Evolutionary conservation across 2,888 invertebrate species (phyloP).

Genomic region (Eristalis arbustorum): DNA sequence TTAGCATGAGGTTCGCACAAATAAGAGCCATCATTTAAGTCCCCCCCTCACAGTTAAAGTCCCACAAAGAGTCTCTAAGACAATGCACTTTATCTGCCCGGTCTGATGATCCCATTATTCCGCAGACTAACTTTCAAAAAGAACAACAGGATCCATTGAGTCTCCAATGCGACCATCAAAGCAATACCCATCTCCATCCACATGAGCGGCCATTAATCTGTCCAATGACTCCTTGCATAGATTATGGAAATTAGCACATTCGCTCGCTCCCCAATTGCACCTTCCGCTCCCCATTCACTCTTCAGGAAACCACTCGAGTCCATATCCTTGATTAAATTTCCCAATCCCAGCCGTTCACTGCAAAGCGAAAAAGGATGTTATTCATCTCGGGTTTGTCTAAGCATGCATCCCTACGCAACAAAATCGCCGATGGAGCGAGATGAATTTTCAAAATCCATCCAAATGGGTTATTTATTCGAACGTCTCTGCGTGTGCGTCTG

Average conservation of each 20-base stretch:
- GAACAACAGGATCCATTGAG: no score
- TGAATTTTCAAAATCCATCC: slow-evolving; percentile 13
- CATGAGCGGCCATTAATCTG: no score
- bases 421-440: neutral
- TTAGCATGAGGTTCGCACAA: no score
- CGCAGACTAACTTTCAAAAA: no score
- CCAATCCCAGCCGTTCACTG: slow-evolving; percentile 1
- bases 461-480: slow-evolving; percentile 29
- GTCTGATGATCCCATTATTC: no score
- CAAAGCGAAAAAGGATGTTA: slow-evolving; percentile 4
- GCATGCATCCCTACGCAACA: neutral
- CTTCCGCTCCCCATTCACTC: neutral
- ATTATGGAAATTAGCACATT: neutral
- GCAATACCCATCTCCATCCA: no score
- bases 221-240: neutral
- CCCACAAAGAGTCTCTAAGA: no score
- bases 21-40: no score
- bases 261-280: neutral
- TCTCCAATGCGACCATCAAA: no score
- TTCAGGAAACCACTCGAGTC: neutral
- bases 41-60: no score
- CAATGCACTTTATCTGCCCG: no score
- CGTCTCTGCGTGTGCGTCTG: slow-evolving; percentile 3
- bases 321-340: slow-evolving; percentile 4
- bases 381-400: neutral